Evolutionary conservation across 2,797 vertebrate species (phyloP), one percentile per base, ranked within the genome.

Genomic region (Protonibea diacanthus): DNA sequence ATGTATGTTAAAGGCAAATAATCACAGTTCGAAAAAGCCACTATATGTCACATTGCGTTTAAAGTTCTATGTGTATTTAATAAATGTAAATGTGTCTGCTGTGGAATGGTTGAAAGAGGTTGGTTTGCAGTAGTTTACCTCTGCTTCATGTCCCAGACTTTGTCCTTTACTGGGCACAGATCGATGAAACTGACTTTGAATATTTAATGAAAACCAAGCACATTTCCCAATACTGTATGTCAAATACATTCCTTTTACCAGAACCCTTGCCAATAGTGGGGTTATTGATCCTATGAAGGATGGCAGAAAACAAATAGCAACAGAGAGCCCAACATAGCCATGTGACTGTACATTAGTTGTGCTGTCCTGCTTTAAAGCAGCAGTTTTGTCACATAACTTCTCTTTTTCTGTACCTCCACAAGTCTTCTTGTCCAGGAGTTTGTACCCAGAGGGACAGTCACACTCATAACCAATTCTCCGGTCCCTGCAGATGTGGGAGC

Each of bases 401-500:
- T 73, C 33, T 60, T 61, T 51, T 23, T 52, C 5, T 74, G 96
- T 96, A 99, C 98, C 98, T 93, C 97, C 97, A 81, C 98, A 99
- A 6, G 97, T 98, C 95, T 97, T 99, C 91, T 97, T 97, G 94
- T 99, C 97, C 93, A 98, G 91, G 49, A 99, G 97, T 90, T 94
- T 97, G 94, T 97, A 99, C 53, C 98, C 98, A 0, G 96, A 88
- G 2, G 97, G 98, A 92, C 98, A 99, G 64, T 97, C 95, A 21
- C 98, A 99, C 89, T 97, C 96, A 11, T 96, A 97, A 82, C 98
- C 97, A 0, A 99, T 96, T 88, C 92, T 96, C 81, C 93, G 94
- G 93, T 99, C 97, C 47, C 92, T 96, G 95, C 98, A 99, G 93
- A 97, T 95, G 93, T 99, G 98, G 42, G 98, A 99, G 90, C 98